Base-by-base conservation (phyloP, 2,888 invertebrate genomes). In the Meiosimyza decipiens region DNA sequence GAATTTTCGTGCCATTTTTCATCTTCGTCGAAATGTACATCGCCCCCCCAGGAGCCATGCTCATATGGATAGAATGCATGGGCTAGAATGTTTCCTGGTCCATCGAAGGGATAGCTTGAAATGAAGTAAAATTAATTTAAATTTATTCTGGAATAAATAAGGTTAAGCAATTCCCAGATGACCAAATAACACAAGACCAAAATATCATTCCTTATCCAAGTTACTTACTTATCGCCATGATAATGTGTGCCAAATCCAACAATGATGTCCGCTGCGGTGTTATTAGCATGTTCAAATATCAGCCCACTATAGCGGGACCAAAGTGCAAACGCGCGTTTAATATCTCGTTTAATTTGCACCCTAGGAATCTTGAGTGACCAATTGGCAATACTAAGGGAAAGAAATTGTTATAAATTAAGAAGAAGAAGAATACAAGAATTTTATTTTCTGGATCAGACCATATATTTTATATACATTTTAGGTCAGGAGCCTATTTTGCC, bases 21-120 rank as follows among this genome's bases (percentile, higher is more conserved):
- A 79, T 93, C 94, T 77, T 92, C 92, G 82, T 95, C 94, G 84
- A 95, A 94, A 85, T 95, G 94, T 79, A 94, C 89, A 78, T 92
- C 93, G 4, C 94, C 94, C 74, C 90, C 90, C 60, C 87, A 87
- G 6, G 84, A 80, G 3, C 84, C 87, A 77, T 86, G 83, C 80
- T 91, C 90, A 22, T 91, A 90, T 0, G 94, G 94, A 76, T 92
- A 93, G 84, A 91, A 95, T 0, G 94, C 94, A 85, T 95, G 94
- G 0, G 94, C 94, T 47, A 95, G 88, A 73, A 93, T 90, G 68
- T 88, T 89, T 33, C 94, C 93, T 9, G 89, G 90, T 0, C 94
- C 94, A 88, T 94, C 94, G 84, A 95, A 95, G 0, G 94, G 92
- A 84, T 90, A 93, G 72, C 83, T 83, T 6, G 9, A 47, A 57